These are phyloP conservation scores for Corbicula japonica DNA, from an alignment of 2,888 invertebrate species.

Conservation along the genomic window DNA sequence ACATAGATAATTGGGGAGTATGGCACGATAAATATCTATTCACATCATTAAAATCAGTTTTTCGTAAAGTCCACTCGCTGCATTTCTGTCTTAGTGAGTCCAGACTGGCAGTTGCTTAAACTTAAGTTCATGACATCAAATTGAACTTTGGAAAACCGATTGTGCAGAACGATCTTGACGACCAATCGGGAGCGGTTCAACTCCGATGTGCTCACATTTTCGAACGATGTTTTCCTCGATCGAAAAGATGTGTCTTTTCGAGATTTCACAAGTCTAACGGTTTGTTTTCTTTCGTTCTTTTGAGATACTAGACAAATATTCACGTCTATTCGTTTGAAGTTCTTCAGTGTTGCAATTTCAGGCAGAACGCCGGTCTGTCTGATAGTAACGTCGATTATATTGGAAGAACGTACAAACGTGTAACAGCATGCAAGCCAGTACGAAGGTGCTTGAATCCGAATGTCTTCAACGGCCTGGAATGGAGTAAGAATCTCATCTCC, in stretches of 20 bases:
- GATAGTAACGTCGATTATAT: constrained; percentile 1
- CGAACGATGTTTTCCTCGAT: background rate
- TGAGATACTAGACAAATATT: background rate
- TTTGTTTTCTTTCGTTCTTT: background rate
- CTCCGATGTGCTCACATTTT: background rate
- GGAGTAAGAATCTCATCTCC: constrained; percentile 25
- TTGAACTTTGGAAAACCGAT: background rate
- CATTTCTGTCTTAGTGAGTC: constrained; percentile 1
- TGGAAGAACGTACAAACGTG: background rate
- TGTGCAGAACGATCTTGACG: background rate
- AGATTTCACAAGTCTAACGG: constrained; percentile 8
- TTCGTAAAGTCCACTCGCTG: too few species aligned
- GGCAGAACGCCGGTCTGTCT: constrained; percentile 15
- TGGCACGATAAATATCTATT: too few species aligned
- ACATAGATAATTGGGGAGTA: too few species aligned
- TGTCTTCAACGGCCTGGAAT: constrained; percentile 14
- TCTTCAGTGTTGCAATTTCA: background rate
- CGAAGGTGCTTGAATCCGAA: constrained; percentile 6
- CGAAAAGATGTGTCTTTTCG: constrained; percentile 7
- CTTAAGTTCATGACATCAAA: constrained; percentile 7
- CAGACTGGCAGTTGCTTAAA: constrained; percentile 6
- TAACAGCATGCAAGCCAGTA: constrained; percentile 26
- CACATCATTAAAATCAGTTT: too few species aligned
- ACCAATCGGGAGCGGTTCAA: background rate
- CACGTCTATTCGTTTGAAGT: background rate